Percentiles rank a stretch among this genome's conserved stretches.
Conservation (phyloP, 1,140 invertebrate genomes). For the Zaprionus ghesquierei region DNA sequence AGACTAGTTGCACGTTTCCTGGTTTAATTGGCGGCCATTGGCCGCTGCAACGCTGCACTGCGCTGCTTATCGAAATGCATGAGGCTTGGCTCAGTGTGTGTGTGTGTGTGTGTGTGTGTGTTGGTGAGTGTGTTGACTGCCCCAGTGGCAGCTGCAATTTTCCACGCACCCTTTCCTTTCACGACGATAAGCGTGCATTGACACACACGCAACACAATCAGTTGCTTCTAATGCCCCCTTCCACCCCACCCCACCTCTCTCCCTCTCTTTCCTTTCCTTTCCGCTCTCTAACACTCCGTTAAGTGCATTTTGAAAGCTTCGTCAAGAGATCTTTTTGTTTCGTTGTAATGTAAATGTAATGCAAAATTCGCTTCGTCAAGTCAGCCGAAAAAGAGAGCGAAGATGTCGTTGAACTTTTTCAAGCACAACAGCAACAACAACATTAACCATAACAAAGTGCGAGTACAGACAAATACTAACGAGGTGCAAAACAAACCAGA, state of each 20-base stretch:
- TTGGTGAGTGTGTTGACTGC: not conserved
- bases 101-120: not conserved
- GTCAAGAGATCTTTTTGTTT: conserved; percentile 22
- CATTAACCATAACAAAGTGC: conserved; percentile 22
- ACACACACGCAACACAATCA: conserved; percentile 1
- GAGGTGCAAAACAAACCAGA: conserved; percentile 24
- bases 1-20: conserved; percentile 33
- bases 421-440: conserved; percentile 33
- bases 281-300: not conserved
- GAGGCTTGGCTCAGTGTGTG: not conserved
- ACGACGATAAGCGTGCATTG: conserved; percentile 30
- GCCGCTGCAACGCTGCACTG: conserved; percentile 8
- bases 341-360: conserved; percentile 25
- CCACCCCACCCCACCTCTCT: too few relatives aligned
- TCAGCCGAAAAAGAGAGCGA: conserved; percentile 15
- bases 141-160: conserved; percentile 17
- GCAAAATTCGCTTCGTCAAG: conserved; percentile 15
- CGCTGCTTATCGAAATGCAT: conserved; percentile 13
- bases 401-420: conserved; percentile 59
- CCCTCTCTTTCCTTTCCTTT: not conserved
- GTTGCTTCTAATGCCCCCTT: not conserved
- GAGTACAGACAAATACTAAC: conserved; percentile 40
- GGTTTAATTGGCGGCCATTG: conserved; percentile 39
- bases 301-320: conserved; percentile 19
- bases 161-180: not conserved